These are phyloP conservation scores for Prorops nasuta DNA, from an alignment of 1,140 invertebrate genomes.

Conservation along the genomic window DNA sequence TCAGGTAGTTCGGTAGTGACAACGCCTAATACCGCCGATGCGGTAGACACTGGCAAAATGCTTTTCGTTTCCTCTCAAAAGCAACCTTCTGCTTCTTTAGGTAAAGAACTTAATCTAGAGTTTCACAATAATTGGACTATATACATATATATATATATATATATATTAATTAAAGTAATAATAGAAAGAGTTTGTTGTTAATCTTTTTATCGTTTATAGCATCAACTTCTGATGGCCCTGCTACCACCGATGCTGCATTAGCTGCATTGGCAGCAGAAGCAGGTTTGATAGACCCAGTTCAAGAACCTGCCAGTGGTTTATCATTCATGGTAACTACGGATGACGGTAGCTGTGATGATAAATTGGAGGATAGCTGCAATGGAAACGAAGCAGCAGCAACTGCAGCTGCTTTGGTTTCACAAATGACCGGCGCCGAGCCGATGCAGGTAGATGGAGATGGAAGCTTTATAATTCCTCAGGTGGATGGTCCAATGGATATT, in stretches of 20 bases:
- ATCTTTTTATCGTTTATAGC: constrained; percentile 36
- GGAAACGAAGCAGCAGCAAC: constrained; percentile 42
- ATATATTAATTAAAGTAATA: constrained; percentile 2
- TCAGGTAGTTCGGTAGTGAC: constrained; percentile 49
- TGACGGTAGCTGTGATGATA: constrained; percentile 35
- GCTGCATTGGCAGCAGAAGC: constrained; percentile 67
- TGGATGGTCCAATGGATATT: constrained; percentile 45
- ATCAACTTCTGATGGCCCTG: constrained; percentile 62
- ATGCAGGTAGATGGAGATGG: constrained; percentile 53
- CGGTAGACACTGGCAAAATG: constrained; percentile 55
- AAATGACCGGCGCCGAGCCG: constrained; percentile 39
- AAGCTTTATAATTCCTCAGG: constrained; percentile 52
- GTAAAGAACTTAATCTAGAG: constrained; percentile 21
- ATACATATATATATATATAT: constrained; percentile 2
- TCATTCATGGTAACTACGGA: constrained; percentile 51
- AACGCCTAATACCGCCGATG: constrained; percentile 37
- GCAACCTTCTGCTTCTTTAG: constrained; percentile 58
- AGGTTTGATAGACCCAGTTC: constrained; percentile 63
- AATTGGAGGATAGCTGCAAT: constrained; percentile 50
- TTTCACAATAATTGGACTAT: background rate
- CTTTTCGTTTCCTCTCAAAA: constrained; percentile 57
- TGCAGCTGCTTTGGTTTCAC: constrained; percentile 36
- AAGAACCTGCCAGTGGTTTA: constrained; percentile 46
- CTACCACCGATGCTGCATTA: constrained; percentile 65
- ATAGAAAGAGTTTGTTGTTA: background rate